Conservation (phyloP, 2,888 invertebrate genomes). For the Dasysyrphus tricinctus region DNA sequence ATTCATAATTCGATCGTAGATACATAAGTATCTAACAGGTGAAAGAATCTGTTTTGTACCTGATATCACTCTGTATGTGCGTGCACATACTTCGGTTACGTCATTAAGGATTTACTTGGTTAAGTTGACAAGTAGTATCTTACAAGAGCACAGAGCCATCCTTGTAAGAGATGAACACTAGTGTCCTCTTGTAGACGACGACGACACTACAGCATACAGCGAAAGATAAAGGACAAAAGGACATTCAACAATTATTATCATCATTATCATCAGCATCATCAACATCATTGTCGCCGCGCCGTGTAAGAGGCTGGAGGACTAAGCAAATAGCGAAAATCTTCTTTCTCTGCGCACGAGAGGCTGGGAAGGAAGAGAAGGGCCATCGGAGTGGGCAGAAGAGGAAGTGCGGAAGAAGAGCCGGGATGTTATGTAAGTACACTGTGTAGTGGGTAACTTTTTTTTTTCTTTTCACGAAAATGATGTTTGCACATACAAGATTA, state of each 20-base stretch:
- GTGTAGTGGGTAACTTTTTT: neutral
- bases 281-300: constrained; percentile 7
- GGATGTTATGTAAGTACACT: constrained; percentile 59
- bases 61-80: neutral
- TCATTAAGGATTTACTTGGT: constrained; percentile 62
- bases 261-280: constrained; percentile 9
- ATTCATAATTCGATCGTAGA: constrained; percentile 53
- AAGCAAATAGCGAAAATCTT: constrained; percentile 29
- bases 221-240: constrained; percentile 62
- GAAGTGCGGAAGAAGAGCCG: constrained; percentile 13
- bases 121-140: constrained; percentile 48
- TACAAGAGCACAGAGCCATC: constrained; percentile 7
- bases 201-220: constrained; percentile 27
- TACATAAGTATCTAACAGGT: constrained; percentile 54
- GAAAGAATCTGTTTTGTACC: constrained; percentile 16
- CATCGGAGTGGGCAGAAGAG: neutral
- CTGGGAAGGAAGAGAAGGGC: neutral
- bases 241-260: constrained; percentile 74
- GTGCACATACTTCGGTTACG: constrained; percentile 49
- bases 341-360: constrained; percentile 32
- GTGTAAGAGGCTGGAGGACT: constrained; percentile 14
- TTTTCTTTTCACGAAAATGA: constrained; percentile 23
- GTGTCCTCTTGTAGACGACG: constrained; percentile 51
- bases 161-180: constrained; percentile 44
- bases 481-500: constrained; percentile 36